Evolutionary conservation across 1,140 invertebrate species (phyloP).

Genomic region (Drosophila erecta): DNA sequence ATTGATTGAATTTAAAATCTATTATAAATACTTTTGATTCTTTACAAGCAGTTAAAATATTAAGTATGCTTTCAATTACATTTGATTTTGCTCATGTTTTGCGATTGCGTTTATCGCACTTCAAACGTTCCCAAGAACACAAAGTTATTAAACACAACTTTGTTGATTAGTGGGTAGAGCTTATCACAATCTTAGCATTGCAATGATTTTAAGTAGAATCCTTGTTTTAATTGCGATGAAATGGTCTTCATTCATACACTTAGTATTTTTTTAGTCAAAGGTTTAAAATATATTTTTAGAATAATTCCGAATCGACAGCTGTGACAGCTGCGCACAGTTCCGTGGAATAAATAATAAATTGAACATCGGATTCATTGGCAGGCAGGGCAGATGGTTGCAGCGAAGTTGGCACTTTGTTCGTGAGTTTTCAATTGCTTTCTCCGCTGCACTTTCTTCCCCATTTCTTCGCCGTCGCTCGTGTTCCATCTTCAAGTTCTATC

Average conservation of each 20-base stretch:
- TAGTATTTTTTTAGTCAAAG: constrained; percentile 3
- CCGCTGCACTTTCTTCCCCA: constrained; percentile 24
- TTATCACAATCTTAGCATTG: too few species aligned
- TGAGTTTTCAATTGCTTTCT: constrained; percentile 41
- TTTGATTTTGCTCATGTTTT: background rate
- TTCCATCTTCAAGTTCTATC: background rate
- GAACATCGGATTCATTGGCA: constrained; percentile 3
- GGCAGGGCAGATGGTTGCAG: constrained; percentile 18
- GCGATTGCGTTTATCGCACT: background rate
- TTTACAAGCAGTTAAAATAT: background rate
- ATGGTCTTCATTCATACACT: too few species aligned
- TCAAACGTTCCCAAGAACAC: background rate
- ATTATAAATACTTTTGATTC: background rate
- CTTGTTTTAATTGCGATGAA: too few species aligned
- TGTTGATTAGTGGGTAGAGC: background rate
- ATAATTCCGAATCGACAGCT: constrained; percentile 19
- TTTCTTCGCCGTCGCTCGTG: background rate
- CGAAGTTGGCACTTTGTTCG: constrained; percentile 30
- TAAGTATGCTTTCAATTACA: background rate
- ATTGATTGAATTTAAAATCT: too few species aligned
- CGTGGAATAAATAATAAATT: constrained; percentile 32
- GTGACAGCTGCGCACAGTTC: constrained; percentile 24
- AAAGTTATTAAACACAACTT: background rate
- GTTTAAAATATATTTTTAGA: constrained; percentile 28
- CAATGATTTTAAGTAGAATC: too few species aligned